These are phyloP conservation scores for Crotophaga sulcirostris DNA, from an alignment of 2,113 vertebrate genomes.

Conservation along the genomic window DNA sequence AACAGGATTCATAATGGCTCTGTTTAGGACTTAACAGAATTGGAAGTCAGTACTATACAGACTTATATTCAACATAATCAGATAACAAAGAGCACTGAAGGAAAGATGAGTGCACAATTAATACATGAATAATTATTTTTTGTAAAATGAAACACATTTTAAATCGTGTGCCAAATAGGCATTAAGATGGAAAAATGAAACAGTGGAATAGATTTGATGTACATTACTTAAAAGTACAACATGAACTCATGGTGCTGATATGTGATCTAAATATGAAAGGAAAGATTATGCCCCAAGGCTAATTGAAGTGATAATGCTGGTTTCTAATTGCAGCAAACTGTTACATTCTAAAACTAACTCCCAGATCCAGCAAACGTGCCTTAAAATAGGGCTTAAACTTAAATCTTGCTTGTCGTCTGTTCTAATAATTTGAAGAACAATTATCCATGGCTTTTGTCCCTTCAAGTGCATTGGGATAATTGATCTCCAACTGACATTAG, in stretches of 20 bases:
- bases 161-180: background rate
- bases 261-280: slow-evolving; percentile 61
- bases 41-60: slow-evolving; percentile 24
- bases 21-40: slow-evolving; percentile 52
- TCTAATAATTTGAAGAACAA: background rate
- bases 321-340: slow-evolving; percentile 63
- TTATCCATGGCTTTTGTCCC: background rate
- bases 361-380: background rate
- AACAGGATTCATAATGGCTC: slow-evolving; percentile 65
- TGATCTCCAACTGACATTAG: background rate
- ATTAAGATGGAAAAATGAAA: slow-evolving; percentile 43
- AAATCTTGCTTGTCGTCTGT: background rate
- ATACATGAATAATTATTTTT: slow-evolving; percentile 55
- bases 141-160: background rate
- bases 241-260: slow-evolving; percentile 39
- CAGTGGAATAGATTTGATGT: slow-evolving; percentile 36
- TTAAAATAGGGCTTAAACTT: background rate
- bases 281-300: slow-evolving; percentile 60
- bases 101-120: slow-evolving; percentile 56
- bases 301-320: slow-evolving; percentile 53
- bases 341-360: slow-evolving; percentile 12
- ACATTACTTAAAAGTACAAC: slow-evolving; percentile 44
- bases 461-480: background rate
- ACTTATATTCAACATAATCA: background rate
- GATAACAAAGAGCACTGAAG: slow-evolving; percentile 10